A percentile compares a stretch with the other conserved stretches of the same genome.
Conservation (phyloP, 2,888 invertebrate species). For the Pantelozetes paolii region DNA sequence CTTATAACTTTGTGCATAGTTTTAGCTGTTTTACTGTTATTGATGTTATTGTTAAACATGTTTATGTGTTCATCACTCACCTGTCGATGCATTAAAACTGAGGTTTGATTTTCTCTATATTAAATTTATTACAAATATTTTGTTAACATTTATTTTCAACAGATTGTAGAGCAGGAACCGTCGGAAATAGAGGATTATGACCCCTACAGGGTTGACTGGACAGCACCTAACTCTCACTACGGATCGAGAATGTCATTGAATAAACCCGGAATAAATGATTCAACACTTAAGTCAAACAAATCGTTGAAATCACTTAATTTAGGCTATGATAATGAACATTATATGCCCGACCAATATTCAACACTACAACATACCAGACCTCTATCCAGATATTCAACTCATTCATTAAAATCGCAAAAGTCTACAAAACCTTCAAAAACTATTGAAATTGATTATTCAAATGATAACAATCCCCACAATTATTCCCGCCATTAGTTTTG, state of each 20-base stretch:
- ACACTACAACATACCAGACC: background rate
- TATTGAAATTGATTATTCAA: conserved; percentile 26
- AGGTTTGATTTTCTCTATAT: conserved; percentile 7
- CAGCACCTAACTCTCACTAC: conserved; percentile 31
- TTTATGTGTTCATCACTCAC: conserved; percentile 93
- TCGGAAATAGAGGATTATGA: conserved; percentile 39
- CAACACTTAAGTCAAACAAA: background rate
- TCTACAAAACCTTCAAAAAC: conserved; percentile 13
- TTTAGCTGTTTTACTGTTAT: conserved; percentile 78
- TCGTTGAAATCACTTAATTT: background rate
- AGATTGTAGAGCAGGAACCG: conserved; percentile 33
- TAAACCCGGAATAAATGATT: background rate
- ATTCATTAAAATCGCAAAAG: conserved; percentile 21
- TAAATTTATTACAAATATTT: background rate
- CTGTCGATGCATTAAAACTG: conserved; percentile 55
- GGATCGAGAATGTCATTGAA: conserved; percentile 38
- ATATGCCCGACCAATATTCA: background rate
- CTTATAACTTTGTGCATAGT: conserved; percentile 81
- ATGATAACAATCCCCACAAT: background rate
- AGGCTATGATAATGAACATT: background rate
- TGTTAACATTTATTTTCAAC: background rate
- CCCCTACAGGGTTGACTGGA: conserved; percentile 40
- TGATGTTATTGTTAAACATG: conserved; percentile 87
- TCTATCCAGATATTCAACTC: conserved; percentile 21
- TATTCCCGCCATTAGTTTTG: conserved; percentile 1